These are phyloP conservation scores for Poecile montanus DNA, from an alignment of 2,797 vertebrate species.

Conservation along the genomic window DNA sequence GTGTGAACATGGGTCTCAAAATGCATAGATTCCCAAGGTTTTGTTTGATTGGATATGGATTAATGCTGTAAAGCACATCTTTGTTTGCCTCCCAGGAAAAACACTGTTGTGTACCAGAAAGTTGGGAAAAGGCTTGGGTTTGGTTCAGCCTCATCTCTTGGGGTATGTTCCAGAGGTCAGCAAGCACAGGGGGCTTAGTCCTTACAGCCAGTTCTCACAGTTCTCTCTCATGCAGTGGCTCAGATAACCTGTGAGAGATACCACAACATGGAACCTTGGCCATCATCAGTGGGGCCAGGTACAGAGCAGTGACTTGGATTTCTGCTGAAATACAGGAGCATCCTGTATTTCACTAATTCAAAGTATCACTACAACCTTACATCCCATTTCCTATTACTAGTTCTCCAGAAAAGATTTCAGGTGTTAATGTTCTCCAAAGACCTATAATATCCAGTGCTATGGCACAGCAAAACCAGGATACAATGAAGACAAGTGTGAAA, in stretches of 20 bases:
- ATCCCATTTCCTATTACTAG: not conserved
- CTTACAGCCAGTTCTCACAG: rapidly evolving
- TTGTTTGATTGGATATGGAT: not conserved
- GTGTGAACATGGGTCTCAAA: not conserved
- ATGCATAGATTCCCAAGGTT: not conserved
- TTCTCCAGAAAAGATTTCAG: not conserved
- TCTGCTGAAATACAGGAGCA: not conserved
- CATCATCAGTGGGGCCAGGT: not conserved
- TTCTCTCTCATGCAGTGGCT: not conserved
- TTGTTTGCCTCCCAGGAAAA: not conserved
- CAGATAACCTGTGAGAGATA: not conserved
- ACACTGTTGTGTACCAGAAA: not conserved
- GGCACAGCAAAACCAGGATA: not conserved
- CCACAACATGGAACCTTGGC: not conserved
- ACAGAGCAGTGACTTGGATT: not conserved
- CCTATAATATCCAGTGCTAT: not conserved
- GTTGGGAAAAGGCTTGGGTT: not conserved
- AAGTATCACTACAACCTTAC: not conserved
- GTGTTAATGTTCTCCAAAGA: not conserved
- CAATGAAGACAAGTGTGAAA: not conserved
- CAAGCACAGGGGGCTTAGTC: not conserved
- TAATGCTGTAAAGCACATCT: not conserved
- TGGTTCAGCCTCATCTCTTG: not conserved
- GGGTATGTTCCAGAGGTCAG: not conserved
- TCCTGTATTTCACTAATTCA: not conserved